Evolutionary conservation across 2,797 vertebrate species (phyloP).

Genomic region (Arctocebus calabarensis): DNA sequence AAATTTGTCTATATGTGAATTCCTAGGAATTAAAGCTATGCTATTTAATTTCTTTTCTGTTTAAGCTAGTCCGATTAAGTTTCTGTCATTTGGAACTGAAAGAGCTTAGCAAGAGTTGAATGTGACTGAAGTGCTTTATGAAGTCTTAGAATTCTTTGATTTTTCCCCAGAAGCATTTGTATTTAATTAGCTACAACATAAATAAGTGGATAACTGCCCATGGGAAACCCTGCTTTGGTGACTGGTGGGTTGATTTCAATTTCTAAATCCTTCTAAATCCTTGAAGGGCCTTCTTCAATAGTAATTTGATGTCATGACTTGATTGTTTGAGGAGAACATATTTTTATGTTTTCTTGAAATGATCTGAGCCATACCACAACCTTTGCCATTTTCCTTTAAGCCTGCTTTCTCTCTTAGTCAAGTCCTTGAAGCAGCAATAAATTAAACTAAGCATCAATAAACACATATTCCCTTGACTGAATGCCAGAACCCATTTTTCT

Average conservation of each 20-base stretch:
- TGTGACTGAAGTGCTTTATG: not conserved
- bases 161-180: conserved; percentile 52
- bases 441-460: conserved; percentile 78
- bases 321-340: conserved; percentile 45
- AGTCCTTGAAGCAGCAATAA: conserved; percentile 69
- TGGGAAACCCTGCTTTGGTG: conserved; percentile 36
- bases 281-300: not conserved
- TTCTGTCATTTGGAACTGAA: conserved; percentile 1
- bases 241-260: conserved; percentile 53
- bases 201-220: conserved; percentile 31
- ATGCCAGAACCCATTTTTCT: conserved; percentile 74
- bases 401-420: conserved; percentile 55
- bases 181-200: conserved; percentile 51
- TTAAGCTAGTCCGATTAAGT: conserved; percentile 8
- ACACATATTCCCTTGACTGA: conserved; percentile 74
- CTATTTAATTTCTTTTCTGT: not conserved
- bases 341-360: conserved; percentile 62
- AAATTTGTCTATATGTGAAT: not conserved
- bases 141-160: conserved; percentile 27
- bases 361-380: conserved; percentile 49
- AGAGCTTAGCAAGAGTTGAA: not conserved
- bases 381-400: conserved; percentile 61
- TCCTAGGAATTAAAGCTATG: not conserved
- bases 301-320: conserved; percentile 59
- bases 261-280: conserved; percentile 69